phyloP scores from a whole-genome alignment of 2,797 vertebrate species.

The Falco berigora region DNA sequence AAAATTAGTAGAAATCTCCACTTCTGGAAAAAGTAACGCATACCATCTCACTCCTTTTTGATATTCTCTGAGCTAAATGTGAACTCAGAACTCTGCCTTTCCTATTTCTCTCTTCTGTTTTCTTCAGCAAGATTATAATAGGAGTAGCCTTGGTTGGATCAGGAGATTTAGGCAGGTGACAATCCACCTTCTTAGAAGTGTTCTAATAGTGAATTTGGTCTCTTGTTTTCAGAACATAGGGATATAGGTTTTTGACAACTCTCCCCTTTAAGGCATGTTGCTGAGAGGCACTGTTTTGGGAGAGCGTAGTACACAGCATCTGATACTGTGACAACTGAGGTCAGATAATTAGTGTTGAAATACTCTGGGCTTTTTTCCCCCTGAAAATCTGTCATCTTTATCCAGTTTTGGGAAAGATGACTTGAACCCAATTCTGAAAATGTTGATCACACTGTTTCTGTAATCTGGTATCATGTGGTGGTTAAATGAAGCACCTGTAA shows the following conservation, averaged over 20 bases:
- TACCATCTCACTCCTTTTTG: not conserved
- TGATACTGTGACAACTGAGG: not conserved
- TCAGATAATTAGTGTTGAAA: not conserved
- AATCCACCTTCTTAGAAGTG: not conserved
- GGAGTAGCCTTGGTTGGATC: not conserved
- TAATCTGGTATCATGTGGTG: not conserved
- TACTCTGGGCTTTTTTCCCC: not conserved
- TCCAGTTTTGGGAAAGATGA: not conserved
- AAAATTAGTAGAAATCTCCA: not conserved
- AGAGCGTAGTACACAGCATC: not conserved
- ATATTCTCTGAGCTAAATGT: not conserved
- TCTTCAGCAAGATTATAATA: not conserved
- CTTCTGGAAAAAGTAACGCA: not conserved
- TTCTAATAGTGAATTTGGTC: not conserved
- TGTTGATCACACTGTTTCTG: not conserved
- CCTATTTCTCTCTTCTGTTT: not conserved
- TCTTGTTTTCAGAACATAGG: not conserved
- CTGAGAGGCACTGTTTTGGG: not conserved
- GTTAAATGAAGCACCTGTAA: not conserved
- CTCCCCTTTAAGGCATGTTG: not conserved
- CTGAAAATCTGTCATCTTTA: not conserved
- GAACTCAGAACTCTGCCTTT: not conserved
- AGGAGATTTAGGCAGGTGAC: not conserved
- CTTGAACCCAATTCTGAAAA: not conserved
- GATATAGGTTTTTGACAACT: not conserved